phyloP scores from a whole-genome alignment of 2,797 vertebrate genomes.

The Cercopithecus mitis region DNA sequence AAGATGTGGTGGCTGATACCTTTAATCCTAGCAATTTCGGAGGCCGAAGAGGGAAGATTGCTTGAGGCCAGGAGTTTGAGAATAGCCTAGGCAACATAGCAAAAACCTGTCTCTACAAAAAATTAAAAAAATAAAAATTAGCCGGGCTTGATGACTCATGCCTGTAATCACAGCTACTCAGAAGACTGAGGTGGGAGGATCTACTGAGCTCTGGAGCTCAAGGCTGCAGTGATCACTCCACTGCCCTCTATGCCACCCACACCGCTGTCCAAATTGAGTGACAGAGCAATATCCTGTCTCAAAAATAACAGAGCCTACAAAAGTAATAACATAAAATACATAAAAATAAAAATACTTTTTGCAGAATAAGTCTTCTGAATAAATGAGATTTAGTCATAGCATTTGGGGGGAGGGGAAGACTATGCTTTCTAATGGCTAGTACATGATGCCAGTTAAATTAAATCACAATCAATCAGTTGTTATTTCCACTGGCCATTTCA shows the following conservation, averaged over 20 bases:
- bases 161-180: neutral
- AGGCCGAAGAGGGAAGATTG: neutral
- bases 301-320: neutral
- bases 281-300: neutral
- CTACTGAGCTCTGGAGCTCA: neutral
- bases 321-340: neutral
- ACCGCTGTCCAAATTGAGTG: neutral
- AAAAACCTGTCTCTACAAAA: neutral
- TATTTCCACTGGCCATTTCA: neutral
- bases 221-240: neutral
- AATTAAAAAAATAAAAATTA: neutral
- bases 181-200: neutral
- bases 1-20: neutral
- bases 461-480: neutral
- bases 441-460: neutral
- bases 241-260: neutral
- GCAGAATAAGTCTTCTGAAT: neutral
- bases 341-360: neutral
- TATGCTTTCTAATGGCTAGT: neutral
- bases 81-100: neutral
- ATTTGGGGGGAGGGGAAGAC: neutral
- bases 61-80: neutral
- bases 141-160: neutral
- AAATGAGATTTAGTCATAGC: neutral
- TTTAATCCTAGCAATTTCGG: neutral